Evolutionary conservation across 2,797 vertebrate species (phyloP).

Genomic region (Poeciliopsis turneri): DNA sequence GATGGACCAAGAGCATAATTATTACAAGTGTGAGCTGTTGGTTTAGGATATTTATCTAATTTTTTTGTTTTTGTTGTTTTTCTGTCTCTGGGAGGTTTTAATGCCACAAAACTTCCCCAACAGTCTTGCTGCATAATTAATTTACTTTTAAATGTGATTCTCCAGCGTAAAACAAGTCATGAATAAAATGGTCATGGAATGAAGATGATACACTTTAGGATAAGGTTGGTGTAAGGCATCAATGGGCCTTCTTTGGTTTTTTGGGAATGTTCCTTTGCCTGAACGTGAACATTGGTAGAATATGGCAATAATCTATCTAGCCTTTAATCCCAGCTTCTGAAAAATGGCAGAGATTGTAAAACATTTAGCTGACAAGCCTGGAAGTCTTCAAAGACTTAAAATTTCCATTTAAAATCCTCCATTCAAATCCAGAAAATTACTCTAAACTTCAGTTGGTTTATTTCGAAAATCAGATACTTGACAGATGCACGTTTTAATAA

Average conservation of each 20-base stretch:
- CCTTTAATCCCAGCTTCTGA: constrained; percentile 38
- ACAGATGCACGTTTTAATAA: constrained; percentile 10
- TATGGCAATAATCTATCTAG: constrained; percentile 30
- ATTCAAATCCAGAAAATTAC: constrained; percentile 1
- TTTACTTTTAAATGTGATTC: constrained; percentile 14
- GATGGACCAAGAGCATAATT: constrained; percentile 34
- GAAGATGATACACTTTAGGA: constrained; percentile 4
- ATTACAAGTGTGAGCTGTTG: constrained; percentile 22
- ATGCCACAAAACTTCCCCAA: constrained; percentile 19
- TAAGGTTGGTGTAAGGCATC: constrained; percentile 3
- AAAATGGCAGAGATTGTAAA: constrained; percentile 43
- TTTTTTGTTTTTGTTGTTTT: constrained; percentile 22
- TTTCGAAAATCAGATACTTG: neutral
- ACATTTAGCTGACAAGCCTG: constrained; percentile 14
- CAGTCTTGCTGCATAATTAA: constrained; percentile 9
- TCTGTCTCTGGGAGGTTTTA: constrained; percentile 16
- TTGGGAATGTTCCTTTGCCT: constrained; percentile 30
- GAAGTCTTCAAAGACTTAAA: constrained; percentile 3
- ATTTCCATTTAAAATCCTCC: constrained; percentile 11
- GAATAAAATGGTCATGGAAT: neutral
- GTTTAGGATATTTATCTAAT: constrained; percentile 20
- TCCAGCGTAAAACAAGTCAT: constrained; percentile 16
- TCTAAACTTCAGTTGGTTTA: constrained; percentile 9
- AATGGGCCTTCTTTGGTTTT: neutral
- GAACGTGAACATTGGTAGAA: constrained; percentile 78